Conservation (phyloP, 2,797 vertebrate genomes). For the Coregonus sp. region DNA sequence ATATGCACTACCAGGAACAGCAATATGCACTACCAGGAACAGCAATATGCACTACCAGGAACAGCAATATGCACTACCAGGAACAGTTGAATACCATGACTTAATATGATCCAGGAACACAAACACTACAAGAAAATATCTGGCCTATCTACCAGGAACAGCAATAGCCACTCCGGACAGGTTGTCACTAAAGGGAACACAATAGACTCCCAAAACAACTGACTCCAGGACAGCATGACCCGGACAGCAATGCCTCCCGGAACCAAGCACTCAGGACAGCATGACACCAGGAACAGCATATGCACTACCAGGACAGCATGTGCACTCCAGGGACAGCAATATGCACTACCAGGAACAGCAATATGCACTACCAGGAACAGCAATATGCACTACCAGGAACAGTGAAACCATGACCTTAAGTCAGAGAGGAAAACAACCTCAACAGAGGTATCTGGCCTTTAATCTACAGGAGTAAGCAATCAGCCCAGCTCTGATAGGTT, state of each 20-base stretch:
- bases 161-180: no score
- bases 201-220: no score
- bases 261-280: no score
- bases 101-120: no score
- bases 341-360: not conserved
- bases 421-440: conserved; percentile 14
- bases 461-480: conserved; percentile 51
- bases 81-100: conserved; percentile 23
- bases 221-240: no score
- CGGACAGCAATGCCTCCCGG: no score
- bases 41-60: conserved; percentile 1
- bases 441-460: conserved; percentile 19
- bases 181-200: no score
- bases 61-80: not conserved
- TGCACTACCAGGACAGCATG: no score
- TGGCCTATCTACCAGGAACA: no score
- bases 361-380: not conserved
- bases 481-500: conserved; percentile 48
- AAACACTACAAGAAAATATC: no score
- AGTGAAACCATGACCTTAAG: conserved; percentile 30
- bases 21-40: not conserved
- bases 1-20: not conserved
- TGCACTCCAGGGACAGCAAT: no score
- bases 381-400: not conserved
- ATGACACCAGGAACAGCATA: no score